Evolutionary conservation across 2,113 vertebrate species (phyloP).

Genomic region (Anser cygnoides): DNA sequence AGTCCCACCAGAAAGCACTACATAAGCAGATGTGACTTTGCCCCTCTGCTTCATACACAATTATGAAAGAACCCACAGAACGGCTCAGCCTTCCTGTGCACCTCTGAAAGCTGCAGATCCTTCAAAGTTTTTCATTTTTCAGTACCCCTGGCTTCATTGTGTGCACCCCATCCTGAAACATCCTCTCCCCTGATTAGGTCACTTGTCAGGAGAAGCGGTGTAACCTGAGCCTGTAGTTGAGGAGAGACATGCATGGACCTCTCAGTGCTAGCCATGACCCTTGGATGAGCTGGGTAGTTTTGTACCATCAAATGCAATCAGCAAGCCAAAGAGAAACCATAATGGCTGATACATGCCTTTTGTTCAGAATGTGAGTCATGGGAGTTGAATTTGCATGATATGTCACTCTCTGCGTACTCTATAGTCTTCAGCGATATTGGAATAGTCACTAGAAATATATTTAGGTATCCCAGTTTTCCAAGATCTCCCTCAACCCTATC

Average conservation of each 20-base stretch:
- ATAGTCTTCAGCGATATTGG: not conserved
- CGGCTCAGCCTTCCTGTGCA: not conserved
- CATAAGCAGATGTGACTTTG: not conserved
- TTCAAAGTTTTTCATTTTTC: not conserved
- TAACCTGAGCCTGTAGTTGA: rapidly evolving
- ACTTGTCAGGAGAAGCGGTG: not conserved
- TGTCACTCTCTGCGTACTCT: rapidly evolving
- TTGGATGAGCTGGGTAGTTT: not conserved
- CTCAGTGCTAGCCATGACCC: not conserved
- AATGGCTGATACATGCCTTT: not conserved
- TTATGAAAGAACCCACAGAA: not conserved
- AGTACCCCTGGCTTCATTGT: not conserved
- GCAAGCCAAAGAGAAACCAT: rapidly evolving
- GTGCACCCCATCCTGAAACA: not conserved
- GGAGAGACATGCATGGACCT: not conserved
- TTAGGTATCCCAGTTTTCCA: not conserved
- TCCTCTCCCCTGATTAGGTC: not conserved
- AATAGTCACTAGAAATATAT: not conserved
- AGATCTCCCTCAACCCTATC: not conserved
- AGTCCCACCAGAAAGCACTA: not conserved
- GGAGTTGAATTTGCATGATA: not conserved
- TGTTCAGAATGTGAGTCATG: not conserved
- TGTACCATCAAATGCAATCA: not conserved
- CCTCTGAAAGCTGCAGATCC: not conserved
- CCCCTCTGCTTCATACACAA: not conserved